phyloP scores from a whole-genome alignment of 2,888 invertebrate genomes.

The Gari tellinella region DNA sequence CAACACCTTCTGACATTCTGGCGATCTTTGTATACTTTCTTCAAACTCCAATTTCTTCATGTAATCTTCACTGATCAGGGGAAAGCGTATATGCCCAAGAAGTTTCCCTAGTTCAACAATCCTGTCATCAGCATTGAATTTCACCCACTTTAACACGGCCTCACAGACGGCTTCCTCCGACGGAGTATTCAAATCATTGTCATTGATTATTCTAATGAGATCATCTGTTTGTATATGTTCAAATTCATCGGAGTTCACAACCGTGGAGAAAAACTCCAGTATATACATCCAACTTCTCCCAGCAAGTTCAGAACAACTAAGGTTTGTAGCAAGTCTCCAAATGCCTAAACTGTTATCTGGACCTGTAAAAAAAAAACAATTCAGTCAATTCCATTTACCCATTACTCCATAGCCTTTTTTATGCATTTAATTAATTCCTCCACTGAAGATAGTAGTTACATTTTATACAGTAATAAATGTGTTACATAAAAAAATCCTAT shows the following conservation, averaged over 20 bases:
- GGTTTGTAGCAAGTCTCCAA: conserved; percentile 91
- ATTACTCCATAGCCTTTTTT: too few species aligned
- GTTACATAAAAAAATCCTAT: too few species aligned
- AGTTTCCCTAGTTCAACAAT: conserved; percentile 38
- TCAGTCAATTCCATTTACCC: too few species aligned
- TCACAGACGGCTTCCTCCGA: conserved; percentile 93
- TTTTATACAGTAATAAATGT: too few species aligned
- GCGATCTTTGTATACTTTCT: conserved; percentile 22
- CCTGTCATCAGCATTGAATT: conserved; percentile 86
- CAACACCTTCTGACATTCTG: conserved; percentile 1
- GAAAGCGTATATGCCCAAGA: conserved; percentile 58
- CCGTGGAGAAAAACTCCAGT: conserved; percentile 84
- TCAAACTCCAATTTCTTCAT: conserved; percentile 45
- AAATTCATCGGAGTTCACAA: conserved; percentile 66
- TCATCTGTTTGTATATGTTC: conserved; percentile 89
- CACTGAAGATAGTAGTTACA: too few species aligned
- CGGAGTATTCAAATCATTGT: conserved; percentile 93
- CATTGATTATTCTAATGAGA: conserved; percentile 90
- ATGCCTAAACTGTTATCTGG: conserved; percentile 93
- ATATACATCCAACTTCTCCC: conserved; percentile 89
- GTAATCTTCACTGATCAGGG: conserved; percentile 59
- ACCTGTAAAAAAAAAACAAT: conserved; percentile 76
- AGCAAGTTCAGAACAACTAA: conserved; percentile 89
- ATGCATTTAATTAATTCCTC: too few species aligned
- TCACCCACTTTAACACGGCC: conserved; percentile 89